Evolutionary conservation across 1,140 invertebrate genomes (phyloP).

Genomic region (Andricus grossulariae): DNA sequence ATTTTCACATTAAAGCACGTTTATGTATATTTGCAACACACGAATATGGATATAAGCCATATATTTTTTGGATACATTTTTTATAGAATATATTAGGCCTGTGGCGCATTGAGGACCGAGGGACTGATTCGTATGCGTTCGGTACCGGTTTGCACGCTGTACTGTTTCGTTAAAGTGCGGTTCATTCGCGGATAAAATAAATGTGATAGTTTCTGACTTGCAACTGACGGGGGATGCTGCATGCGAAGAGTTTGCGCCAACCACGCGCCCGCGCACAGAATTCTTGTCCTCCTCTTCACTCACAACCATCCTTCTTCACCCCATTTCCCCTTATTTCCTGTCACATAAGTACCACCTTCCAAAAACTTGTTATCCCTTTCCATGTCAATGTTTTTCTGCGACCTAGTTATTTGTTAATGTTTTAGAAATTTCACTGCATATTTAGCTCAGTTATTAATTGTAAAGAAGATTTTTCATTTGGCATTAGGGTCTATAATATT

Average conservation of each 20-base stretch:
- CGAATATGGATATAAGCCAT: not conserved
- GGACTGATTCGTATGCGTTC: not conserved
- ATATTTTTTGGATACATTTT: not conserved
- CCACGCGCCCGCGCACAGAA: not conserved
- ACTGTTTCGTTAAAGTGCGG: not conserved
- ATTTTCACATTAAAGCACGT: not conserved
- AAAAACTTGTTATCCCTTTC: not conserved
- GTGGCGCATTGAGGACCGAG: not conserved
- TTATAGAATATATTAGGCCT: not conserved
- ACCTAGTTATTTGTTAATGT: no score
- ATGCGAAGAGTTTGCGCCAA: not conserved
- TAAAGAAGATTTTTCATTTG: no score
- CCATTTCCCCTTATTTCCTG: not conserved
- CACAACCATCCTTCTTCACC: not conserved
- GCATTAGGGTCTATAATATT: no score
- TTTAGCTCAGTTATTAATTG: no score
- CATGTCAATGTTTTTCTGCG: not conserved
- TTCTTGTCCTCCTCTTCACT: not conserved
- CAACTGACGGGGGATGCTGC: constrained; percentile 8
- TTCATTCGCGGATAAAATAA: not conserved
- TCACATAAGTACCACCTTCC: not conserved
- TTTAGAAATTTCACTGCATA: no score
- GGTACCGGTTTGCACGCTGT: not conserved
- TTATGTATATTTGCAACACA: not conserved
- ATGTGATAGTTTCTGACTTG: not conserved